Evolutionary conservation across 2,797 vertebrate genomes (phyloP), one percentile per base, ranked within the genome.

Genomic region (Amphiprion clarkii): DNA sequence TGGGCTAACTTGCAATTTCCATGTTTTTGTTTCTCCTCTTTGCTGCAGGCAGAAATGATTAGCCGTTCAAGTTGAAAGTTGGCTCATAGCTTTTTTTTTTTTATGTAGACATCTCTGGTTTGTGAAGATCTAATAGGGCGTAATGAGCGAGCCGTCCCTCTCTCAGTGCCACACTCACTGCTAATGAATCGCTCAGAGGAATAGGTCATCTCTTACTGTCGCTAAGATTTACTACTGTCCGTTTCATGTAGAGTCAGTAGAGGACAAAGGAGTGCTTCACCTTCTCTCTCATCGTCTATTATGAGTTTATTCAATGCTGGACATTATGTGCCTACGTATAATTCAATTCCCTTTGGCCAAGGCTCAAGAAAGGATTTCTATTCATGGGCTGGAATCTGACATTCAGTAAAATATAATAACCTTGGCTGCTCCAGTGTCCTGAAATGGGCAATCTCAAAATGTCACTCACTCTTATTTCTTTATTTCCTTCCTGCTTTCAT

Each of bases 391-490:
- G 67, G 46, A 87, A 78, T 82, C 53, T 78, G 66, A 89, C 79
- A 79, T 83, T 83, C 72, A 77, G 68, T 67, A 60, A 85, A 87
- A 86, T 74, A 64, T 78, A 90, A 90, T 87, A 87, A 89, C 84
- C 60, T 85, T 71, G 77, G 64, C 78, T 71, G 62, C 76, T 58
- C 39, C 51, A n/a, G 55, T 61, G 65, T 77, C 81, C 84, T 73
- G 73, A 83, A 79, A 77, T 51, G 76, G 69, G 83, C 84, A 71
- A 70, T 82, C 60, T 77, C 17, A 49, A 79, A 79, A 73, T 74
- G 75, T 81, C 79, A 77, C 62, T 83, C 75, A 61, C 36, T 62
- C 54, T 76, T 17, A 21, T 48, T 27, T 68, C 51, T 72, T 42
- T 33, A 25, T 40, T 63, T 83, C 55, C 44, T 48, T 48, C 33